phyloP scores from a whole-genome alignment of 2,888 invertebrate genomes.

The Caenorhabditis zanzibari region DNA sequence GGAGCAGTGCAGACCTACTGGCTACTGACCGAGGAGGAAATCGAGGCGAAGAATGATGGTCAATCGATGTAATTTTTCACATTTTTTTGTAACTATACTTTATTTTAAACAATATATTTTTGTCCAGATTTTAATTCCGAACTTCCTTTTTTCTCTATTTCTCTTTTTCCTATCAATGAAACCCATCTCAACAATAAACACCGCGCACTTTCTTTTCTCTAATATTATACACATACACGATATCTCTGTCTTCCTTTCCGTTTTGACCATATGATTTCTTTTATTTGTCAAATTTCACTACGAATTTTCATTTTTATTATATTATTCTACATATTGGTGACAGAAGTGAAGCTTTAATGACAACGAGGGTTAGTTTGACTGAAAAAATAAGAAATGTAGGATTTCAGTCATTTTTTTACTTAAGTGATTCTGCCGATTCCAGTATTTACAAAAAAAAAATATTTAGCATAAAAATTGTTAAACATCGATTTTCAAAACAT shows the following conservation, averaged over 20 bases:
- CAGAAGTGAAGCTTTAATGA: not conserved
- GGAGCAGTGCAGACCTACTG: constrained; percentile 74
- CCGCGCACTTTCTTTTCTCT: not conserved
- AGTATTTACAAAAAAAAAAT: too few species aligned
- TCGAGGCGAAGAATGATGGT: constrained; percentile 53
- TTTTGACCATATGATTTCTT: constrained; percentile 1
- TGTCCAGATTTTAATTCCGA: too few species aligned
- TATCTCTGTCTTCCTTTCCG: not conserved
- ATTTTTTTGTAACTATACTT: not conserved
- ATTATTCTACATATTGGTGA: not conserved
- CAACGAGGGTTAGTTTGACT: constrained; percentile 17
- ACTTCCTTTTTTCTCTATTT: not conserved
- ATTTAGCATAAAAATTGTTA: too few species aligned
- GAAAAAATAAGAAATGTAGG: not conserved
- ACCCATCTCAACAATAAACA: constrained; percentile 6
- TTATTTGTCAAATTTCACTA: not conserved
- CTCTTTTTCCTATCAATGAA: constrained; percentile 4
- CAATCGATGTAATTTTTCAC: not conserved
- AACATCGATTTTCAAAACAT: too few species aligned
- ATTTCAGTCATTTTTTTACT: too few species aligned
- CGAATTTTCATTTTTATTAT: not conserved
- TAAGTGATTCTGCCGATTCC: too few species aligned
- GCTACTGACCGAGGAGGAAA: constrained; percentile 71
- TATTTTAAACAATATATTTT: not conserved
- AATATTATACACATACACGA: too few species aligned